Base-by-base conservation (phyloP, 2,888 invertebrate species). In the Andrena haemorrhoa region DNA sequence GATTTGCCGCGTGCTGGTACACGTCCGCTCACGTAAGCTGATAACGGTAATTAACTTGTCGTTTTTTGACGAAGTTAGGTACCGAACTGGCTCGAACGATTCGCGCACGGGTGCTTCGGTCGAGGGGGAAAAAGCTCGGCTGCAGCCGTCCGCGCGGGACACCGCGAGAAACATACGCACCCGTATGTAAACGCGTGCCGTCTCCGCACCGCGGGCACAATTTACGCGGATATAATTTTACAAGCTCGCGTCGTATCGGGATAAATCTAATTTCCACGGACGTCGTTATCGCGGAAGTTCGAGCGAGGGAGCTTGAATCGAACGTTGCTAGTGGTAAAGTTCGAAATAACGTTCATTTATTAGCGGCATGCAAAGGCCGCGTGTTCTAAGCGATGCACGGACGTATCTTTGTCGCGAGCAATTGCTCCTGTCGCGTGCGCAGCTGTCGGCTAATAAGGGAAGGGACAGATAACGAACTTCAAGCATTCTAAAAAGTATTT, bases 21-120 rank as follows among this genome's bases (percentile, higher is more conserved):
- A 47, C 47, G 65, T 53, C 29, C 49, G 64, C 65, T 84, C 75
- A 71, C 77, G 73, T 79, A 80, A 84, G 73, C 75, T 82, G 84
- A 82, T 86, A 86, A 86, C 79, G 79, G 77, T 84, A 86, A 86
- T 86, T 84, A 86, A 75, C 78, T 78, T 79, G 63, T 79, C 63
- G 51, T 41, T 69, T 79, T 78, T 75, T 66, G 71, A 82, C 75
- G 56, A 71, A 75, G 41, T 35, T 20, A 23, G 31, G 35, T 26
- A 65, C 82, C 79, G 68, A 77, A 61, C 56, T 63, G 49, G 60
- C 47, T 20, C 41, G 47, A 47, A 49, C 31, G 56, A 33, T 61
- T 72, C 47, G 60, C 23, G 53, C 49, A 23, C 31, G 41, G 56
- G 58, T 33, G 7, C 6, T n/a, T 20, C 26, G 29, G 10, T 4